phyloP scores from a whole-genome alignment of 2,113 vertebrate genomes.

The Acrocephalus kingi region DNA sequence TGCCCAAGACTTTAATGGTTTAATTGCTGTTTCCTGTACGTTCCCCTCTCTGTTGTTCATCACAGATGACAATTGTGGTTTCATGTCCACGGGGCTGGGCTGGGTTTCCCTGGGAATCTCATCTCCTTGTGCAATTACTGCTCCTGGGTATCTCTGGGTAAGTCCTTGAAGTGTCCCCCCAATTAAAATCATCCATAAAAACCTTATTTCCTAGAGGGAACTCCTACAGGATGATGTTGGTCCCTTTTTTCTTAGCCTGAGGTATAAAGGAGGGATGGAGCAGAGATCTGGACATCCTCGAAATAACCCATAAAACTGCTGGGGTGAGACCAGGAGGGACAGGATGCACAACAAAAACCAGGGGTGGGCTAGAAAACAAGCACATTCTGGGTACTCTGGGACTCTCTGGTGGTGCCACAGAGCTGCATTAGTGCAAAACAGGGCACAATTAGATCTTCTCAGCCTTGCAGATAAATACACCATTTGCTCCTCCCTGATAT shows the following conservation, averaged over 20 bases:
- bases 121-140: neutral
- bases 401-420: neutral
- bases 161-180: neutral
- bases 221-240: neutral
- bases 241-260: neutral
- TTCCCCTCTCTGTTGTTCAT: constrained; percentile 49
- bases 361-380: neutral
- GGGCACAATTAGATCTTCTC: constrained; percentile 27
- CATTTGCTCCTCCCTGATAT: constrained; percentile 45
- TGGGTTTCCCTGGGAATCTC: neutral
- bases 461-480: neutral
- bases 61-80: constrained; percentile 54
- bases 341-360: accelerated
- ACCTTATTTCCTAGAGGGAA: neutral
- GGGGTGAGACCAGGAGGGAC: neutral
- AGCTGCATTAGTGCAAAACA: constrained; percentile 13
- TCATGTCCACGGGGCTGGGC: neutral
- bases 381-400: neutral
- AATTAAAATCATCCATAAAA: neutral
- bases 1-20: constrained; percentile 49
- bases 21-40: constrained; percentile 57
- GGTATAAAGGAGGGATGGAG: neutral
- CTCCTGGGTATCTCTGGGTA: neutral
- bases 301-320: neutral
- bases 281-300: neutral